Conservation (phyloP, 2,888 invertebrate species). For the Aspidapion aeneum region DNA sequence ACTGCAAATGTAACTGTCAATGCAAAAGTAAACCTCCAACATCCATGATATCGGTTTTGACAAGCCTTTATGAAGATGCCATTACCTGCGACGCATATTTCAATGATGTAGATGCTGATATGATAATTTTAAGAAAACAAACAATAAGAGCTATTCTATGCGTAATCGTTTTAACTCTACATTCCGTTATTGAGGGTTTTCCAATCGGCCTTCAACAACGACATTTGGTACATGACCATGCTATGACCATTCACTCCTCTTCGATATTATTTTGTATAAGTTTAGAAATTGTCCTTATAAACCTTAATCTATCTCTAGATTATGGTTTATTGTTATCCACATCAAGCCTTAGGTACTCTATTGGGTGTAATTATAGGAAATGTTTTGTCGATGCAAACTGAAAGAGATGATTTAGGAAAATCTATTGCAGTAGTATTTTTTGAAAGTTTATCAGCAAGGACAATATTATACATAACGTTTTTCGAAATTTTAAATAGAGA, state of each 20-base stretch:
- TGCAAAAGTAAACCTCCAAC: not conserved
- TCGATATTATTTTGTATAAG: conserved; percentile 54
- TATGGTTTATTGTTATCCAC: conserved; percentile 45
- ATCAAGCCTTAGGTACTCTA: conserved; percentile 51
- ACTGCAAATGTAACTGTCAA: not conserved
- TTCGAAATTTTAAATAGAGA: conserved; percentile 52
- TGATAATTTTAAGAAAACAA: not conserved
- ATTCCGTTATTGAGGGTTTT: conserved; percentile 55
- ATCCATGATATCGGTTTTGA: not conserved
- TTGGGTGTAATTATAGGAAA: conserved; percentile 51
- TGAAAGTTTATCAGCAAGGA: conserved; percentile 52
- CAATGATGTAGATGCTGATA: not conserved
- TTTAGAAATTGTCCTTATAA: conserved; percentile 50
- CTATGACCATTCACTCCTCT: conserved; percentile 52
- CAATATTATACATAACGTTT: conserved; percentile 53
- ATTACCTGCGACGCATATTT: not conserved
- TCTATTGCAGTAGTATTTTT: conserved; percentile 45
- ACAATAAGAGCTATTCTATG: not conserved
- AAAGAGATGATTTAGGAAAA: conserved; percentile 43
- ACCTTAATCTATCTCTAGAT: conserved; percentile 45
- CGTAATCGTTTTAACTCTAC: conserved; percentile 45
- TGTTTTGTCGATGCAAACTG: conserved; percentile 45
- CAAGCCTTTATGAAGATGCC: not conserved
- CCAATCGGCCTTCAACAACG: conserved; percentile 51
- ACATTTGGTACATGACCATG: conserved; percentile 53